A percentile compares a stretch with the other conserved stretches of the same genome.
Conservation (phyloP, 2,113 vertebrate species). For the Rhinogobius similis region DNA sequence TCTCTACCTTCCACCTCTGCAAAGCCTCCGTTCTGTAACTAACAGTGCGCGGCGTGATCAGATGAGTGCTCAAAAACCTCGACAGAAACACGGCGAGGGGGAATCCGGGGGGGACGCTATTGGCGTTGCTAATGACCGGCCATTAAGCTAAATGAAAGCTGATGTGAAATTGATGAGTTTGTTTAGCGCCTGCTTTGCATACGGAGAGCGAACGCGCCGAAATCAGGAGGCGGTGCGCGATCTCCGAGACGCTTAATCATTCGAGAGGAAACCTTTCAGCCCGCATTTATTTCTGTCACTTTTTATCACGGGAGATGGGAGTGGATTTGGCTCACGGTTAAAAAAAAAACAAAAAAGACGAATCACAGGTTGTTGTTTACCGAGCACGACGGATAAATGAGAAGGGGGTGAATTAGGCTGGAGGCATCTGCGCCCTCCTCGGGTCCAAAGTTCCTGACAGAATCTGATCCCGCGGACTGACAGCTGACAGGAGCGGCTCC, state of each 20-base stretch:
- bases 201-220: slow-evolving; percentile 55
- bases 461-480: slow-evolving; percentile 3
- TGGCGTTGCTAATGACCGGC: slow-evolving; percentile 59
- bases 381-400: background rate
- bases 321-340: slow-evolving; percentile 40
- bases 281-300: slow-evolving; percentile 54
- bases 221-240: slow-evolving; percentile 48
- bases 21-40: background rate
- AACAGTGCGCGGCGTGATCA: background rate
- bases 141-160: slow-evolving; percentile 68
- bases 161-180: slow-evolving; percentile 69
- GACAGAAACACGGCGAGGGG: slow-evolving; percentile 19
- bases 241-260: slow-evolving; percentile 48
- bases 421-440: slow-evolving; percentile 25
- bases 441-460: slow-evolving; percentile 7
- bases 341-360: no score
- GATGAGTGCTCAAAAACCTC: slow-evolving; percentile 24
- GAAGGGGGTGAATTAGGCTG: slow-evolving; percentile 2
- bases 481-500: slow-evolving; percentile 9
- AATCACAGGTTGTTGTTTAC: slow-evolving; percentile 41
- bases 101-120: slow-evolving; percentile 33
- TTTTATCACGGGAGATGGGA: slow-evolving; percentile 49
- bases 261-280: slow-evolving; percentile 58
- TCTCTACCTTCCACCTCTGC: background rate
- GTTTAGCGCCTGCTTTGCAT: slow-evolving; percentile 59